Evolutionary conservation across 1,140 invertebrate genomes (phyloP).

Genomic region (Lithobius niger): DNA sequence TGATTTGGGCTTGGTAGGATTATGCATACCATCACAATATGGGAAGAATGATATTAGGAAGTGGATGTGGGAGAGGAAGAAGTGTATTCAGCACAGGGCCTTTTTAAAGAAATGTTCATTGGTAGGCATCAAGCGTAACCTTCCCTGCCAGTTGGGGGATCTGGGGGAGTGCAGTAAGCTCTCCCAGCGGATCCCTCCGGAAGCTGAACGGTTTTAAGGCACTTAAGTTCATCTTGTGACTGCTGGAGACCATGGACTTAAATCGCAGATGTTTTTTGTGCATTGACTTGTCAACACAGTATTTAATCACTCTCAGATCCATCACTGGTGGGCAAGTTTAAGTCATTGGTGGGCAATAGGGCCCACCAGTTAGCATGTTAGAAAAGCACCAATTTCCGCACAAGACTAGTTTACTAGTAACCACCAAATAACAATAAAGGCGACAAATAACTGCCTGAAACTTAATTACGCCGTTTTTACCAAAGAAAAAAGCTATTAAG

Average conservation of each 20-base stretch:
- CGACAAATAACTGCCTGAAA: too few species aligned
- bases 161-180: too few species aligned
- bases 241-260: background rate
- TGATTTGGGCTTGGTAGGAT: background rate
- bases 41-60: background rate
- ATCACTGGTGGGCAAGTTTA: too few species aligned
- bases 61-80: background rate
- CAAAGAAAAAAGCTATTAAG: too few species aligned
- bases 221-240: background rate
- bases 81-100: background rate
- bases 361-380: too few species aligned
- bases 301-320: background rate
- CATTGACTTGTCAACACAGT: background rate
- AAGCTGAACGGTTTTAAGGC: too few species aligned
- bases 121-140: background rate
- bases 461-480: too few species aligned
- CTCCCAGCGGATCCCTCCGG: background rate
- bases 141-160: too few species aligned
- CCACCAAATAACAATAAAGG: too few species aligned
- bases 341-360: background rate
- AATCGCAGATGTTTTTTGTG: background rate
- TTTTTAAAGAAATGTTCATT: too few species aligned
- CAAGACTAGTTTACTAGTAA: too few species aligned
- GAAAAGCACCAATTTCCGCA: too few species aligned
- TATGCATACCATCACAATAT: background rate